Percentiles rank a stretch among this genome's conserved stretches.
These are phyloP conservation scores for Gracilinanus agilis DNA, from an alignment of 2,113 vertebrate genomes.

Conservation along the genomic window DNA sequence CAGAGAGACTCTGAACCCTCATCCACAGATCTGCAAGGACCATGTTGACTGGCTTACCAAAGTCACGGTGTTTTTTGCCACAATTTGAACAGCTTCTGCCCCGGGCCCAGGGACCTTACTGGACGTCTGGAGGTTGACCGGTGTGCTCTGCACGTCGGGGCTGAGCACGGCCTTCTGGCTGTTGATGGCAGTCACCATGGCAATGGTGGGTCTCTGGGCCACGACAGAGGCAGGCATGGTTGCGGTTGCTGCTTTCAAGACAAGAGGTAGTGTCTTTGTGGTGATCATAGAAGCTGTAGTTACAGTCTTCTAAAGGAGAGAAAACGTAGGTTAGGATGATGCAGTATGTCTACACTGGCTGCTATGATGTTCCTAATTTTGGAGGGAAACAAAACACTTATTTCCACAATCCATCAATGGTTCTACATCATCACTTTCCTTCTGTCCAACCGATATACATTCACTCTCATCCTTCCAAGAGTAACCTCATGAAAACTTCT, in stretches of 20 bases:
- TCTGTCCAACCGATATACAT: slow-evolving; percentile 28
- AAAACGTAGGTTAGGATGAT: slow-evolving; percentile 82
- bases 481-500: slow-evolving; percentile 52
- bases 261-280: slow-evolving; percentile 99
- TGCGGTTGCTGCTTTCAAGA: slow-evolving; percentile 97
- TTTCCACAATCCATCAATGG: slow-evolving; percentile 52
- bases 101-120: slow-evolving; percentile 94
- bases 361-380: slow-evolving; percentile 62
- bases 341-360: slow-evolving; percentile 69
- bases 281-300: slow-evolving; percentile 97
- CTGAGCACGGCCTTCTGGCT: slow-evolving; percentile 91
- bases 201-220: slow-evolving; percentile 94
- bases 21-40: slow-evolving; percentile 32
- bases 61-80: slow-evolving; percentile 96
- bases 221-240: slow-evolving; percentile 93
- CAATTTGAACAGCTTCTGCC: slow-evolving; percentile 93
- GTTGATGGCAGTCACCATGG: slow-evolving; percentile 98
- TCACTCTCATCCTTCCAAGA: slow-evolving; percentile 42
- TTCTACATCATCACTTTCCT: slow-evolving; percentile 57
- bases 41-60: slow-evolving; percentile 89
- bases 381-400: slow-evolving; percentile 72
- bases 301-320: slow-evolving; percentile 92
- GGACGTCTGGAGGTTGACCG: slow-evolving; percentile 97
- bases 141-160: slow-evolving; percentile 93
- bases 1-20: slow-evolving; percentile 47